Base-by-base conservation (phyloP, 2,888 invertebrate species). In the Eustalomyia histrio region DNA sequence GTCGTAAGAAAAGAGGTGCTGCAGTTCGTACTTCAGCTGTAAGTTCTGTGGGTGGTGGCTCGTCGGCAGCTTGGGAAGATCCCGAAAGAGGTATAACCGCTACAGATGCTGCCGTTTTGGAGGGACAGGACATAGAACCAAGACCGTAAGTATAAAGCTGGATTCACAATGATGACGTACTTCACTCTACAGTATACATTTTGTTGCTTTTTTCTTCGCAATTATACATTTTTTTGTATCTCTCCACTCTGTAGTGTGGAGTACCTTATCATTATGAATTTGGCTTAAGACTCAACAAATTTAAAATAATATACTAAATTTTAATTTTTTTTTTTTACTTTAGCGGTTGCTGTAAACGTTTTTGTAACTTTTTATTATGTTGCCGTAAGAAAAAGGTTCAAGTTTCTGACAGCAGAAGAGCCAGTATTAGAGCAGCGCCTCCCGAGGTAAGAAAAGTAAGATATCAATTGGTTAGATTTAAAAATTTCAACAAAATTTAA, bases 371-470 rank as follows among this genome's bases (percentile, higher is more conserved):
- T 83, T 52, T 91, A 18, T 83, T 88, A 33, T 91, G 92, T 2
- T 91, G 88, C 12, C 29, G 29, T 7, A 29, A 29, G 29, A 4
- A 29, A 29, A 29, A 29, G 29, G 29, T 29, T 0, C 89, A 91
- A 0, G 85, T 85, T 8, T 83, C 85, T 4, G 91, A 92, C n/a
- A 93, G 93, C 84, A 90, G 94, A 10, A 91, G 94, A 55, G 92
- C 93, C 75, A 94, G 94, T 83, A 90, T 94, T 87, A 86, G 86
- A 64, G 93, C 94, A 0, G 93, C 94, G 0, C 92, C 93, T 35
- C 83, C 83, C 12, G 94, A 94, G 91, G 94, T 82, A 69, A 76
- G 55, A 39, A 35, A 52, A 39, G 39, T 7, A 29, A 29, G 29
- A 29, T 4, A 29, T 29, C 29, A 29, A 29, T 29, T 29, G 7